These are phyloP conservation scores for Podarcis cretensis DNA, from an alignment of 2,113 vertebrate species.

Conservation along the genomic window DNA sequence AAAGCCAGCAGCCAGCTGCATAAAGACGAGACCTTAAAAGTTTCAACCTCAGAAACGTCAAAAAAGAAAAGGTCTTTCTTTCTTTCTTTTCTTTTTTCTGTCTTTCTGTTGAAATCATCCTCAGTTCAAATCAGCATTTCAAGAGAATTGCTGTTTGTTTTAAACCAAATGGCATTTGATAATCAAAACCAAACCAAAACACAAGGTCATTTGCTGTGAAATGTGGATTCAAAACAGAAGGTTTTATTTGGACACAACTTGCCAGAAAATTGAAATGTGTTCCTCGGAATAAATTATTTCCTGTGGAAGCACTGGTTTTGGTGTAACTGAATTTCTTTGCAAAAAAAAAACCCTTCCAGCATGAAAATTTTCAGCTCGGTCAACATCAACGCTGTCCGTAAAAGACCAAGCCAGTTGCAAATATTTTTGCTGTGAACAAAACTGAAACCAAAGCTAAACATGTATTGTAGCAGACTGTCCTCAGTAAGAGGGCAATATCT, in stretches of 20 bases:
- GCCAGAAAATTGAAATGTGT: constrained; percentile 23
- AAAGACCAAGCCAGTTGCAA: not conserved
- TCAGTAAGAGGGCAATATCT: not conserved
- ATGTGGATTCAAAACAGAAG: constrained; percentile 32
- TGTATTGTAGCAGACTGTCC: not conserved
- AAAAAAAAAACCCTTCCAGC: not conserved
- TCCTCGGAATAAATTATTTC: constrained; percentile 28
- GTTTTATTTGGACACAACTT: constrained; percentile 28
- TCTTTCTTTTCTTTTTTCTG: not conserved
- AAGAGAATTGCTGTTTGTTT: constrained; percentile 17
- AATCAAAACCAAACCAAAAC: constrained; percentile 33
- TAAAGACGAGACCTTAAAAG: not conserved
- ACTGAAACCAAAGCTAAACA: not conserved
- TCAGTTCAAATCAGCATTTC: constrained; percentile 3
- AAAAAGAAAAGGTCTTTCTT: not conserved
- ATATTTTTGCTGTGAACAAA: not conserved
- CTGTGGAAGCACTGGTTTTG: not conserved
- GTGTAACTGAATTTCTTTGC: constrained; percentile 1
- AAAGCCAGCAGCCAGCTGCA: not conserved
- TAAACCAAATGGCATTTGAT: constrained; percentile 23
- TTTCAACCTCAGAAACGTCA: not conserved
- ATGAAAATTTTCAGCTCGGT: constrained; percentile 1
- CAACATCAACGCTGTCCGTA: not conserved
- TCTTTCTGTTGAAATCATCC: not conserved
- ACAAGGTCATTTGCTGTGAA: constrained; percentile 28